Percentiles rank a stretch among this genome's conserved stretches.
Evolutionary conservation across 2,797 vertebrate genomes (phyloP).

Genomic region (Sus cebifrons): DNA sequence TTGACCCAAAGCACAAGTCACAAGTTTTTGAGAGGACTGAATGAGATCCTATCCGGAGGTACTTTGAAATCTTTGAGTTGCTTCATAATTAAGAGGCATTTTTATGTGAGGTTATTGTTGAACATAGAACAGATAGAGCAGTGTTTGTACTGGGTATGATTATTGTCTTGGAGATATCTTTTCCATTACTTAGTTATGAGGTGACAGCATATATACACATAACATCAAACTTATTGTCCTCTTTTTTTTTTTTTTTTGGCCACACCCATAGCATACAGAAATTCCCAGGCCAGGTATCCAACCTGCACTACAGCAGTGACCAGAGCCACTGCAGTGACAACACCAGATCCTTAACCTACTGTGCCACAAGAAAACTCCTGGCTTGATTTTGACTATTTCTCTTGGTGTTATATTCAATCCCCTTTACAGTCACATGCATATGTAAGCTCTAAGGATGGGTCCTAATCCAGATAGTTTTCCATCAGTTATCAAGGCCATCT

Average conservation of each 20-base stretch:
- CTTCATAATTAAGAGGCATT: background rate
- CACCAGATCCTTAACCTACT: too few relatives aligned
- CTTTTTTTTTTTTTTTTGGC: background rate
- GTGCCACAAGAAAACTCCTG: background rate
- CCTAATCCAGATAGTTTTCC: conserved; percentile 58
- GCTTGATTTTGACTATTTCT: background rate
- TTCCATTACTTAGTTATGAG: background rate
- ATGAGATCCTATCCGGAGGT: background rate
- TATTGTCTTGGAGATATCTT: background rate
- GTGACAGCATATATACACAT: background rate
- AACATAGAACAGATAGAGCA: background rate
- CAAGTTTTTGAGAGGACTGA: background rate
- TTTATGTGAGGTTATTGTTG: background rate
- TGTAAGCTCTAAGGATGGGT: background rate
- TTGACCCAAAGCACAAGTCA: background rate
- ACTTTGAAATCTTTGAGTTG: conserved; percentile 20
- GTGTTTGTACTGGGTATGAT: background rate
- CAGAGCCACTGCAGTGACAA: too few relatives aligned
- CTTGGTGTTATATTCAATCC: background rate
- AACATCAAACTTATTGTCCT: background rate
- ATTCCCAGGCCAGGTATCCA: too few relatives aligned
- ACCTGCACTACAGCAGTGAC: too few relatives aligned
- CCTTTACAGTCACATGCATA: background rate
- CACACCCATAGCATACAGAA: too few relatives aligned
- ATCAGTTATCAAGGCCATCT: conserved; percentile 51